These are phyloP conservation scores for Pseudonaja textilis DNA, from an alignment of 2,113 vertebrate genomes.

Conservation along the genomic window DNA sequence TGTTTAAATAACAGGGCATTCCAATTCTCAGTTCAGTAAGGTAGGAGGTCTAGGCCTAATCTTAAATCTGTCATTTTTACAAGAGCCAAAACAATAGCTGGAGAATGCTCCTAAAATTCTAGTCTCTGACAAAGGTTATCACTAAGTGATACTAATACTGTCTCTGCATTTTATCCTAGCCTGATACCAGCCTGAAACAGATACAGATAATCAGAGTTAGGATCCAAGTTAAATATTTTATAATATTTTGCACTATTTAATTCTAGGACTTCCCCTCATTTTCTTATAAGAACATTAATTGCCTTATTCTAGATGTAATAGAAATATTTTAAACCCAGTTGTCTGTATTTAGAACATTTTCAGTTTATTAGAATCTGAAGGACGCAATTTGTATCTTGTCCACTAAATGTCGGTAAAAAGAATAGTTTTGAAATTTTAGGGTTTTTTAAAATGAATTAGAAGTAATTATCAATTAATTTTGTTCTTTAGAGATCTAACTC, in stretches of 20 bases:
- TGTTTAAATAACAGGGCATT: neutral
- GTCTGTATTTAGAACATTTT: neutral
- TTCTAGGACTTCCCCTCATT: neutral
- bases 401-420: conserved; percentile 72
- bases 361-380: neutral
- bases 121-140: neutral
- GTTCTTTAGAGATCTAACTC: neutral
- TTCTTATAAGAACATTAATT: neutral
- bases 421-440: conserved; percentile 13
- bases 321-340: neutral
- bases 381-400: conserved; percentile 14
- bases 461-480: neutral
- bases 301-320: neutral
- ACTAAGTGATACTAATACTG: neutral
- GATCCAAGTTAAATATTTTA: neutral
- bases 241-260: neutral
- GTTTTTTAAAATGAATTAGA: neutral
- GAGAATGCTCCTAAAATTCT: neutral
- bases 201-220: neutral
- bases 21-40: neutral
- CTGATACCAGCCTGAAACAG: neutral
- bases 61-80: neutral
- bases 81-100: neutral
- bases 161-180: neutral
- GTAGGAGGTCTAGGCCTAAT: too few species aligned